phyloP scores from a whole-genome alignment of 1,140 invertebrate species.

The Ceratina australensis region DNA sequence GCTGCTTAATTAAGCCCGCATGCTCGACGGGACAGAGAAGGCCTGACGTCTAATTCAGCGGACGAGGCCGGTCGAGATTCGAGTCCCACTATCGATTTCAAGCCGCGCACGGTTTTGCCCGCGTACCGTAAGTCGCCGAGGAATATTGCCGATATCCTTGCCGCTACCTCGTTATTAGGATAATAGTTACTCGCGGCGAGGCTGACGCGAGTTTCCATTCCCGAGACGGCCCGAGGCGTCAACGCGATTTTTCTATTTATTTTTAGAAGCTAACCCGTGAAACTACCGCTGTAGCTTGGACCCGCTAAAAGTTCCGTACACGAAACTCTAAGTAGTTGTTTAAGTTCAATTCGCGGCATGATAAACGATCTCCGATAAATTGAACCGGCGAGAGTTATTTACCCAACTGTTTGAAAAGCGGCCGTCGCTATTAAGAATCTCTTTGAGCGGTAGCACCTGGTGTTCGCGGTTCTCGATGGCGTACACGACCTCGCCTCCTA shows the following conservation, averaged over 20 bases:
- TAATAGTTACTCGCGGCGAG: slow-evolving; percentile 6
- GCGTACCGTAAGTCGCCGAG: slow-evolving; percentile 9
- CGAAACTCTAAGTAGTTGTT: too few species aligned
- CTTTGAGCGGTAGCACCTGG: neutral
- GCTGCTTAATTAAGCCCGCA: slow-evolving; percentile 74
- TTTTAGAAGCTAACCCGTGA: neutral
- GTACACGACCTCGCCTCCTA: neutral
- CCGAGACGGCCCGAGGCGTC: neutral
- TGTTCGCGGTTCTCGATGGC: neutral
- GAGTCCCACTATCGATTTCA: slow-evolving; percentile 35
- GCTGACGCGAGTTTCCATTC: neutral
- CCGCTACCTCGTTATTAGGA: slow-evolving; percentile 26
- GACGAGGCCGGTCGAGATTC: slow-evolving; percentile 37
- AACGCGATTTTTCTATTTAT: neutral
- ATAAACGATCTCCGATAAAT: neutral
- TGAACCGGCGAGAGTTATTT: neutral
- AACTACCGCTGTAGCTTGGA: neutral
- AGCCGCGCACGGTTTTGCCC: neutral
- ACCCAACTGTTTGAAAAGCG: neutral
- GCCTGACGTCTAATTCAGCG: slow-evolving; percentile 49
- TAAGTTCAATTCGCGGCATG: neutral
- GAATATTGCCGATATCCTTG: slow-evolving; percentile 36
- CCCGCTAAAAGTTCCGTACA: too few species aligned
- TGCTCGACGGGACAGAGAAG: slow-evolving; percentile 55
- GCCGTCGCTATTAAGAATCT: neutral